A percentile compares a stretch with the other conserved stretches of the same genome.
phyloP scores from a whole-genome alignment of 1,140 invertebrate genomes.

The Ooceraea biroi region DNA sequence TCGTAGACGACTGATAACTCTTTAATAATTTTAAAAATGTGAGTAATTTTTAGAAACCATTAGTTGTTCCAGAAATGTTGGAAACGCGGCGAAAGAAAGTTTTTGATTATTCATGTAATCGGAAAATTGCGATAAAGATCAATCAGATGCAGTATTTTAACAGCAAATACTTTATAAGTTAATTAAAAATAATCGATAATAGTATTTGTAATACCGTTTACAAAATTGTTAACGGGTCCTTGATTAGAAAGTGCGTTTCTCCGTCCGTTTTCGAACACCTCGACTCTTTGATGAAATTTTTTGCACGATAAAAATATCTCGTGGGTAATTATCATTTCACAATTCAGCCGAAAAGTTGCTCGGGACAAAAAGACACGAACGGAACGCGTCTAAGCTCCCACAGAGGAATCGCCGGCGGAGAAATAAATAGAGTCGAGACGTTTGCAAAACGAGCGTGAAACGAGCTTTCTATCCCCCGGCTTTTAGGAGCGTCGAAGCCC shows the following conservation, averaged over 20 bases:
- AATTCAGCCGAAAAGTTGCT: constrained; percentile 25
- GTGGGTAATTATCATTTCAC: background rate
- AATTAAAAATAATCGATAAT: background rate
- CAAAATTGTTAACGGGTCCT: no score
- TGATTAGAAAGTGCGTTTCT: no score
- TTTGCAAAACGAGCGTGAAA: constrained; percentile 49
- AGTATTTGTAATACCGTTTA: background rate
- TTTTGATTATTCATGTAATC: background rate
- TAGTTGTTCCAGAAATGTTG: background rate
- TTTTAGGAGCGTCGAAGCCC: constrained; percentile 68
- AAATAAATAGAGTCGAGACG: constrained; percentile 62
- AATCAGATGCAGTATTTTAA: background rate
- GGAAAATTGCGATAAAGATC: background rate
- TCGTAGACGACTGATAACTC: background rate
- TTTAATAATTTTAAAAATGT: background rate
- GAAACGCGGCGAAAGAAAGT: no score
- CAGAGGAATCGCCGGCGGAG: constrained; percentile 31
- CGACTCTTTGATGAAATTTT: constrained; percentile 10
- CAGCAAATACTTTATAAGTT: background rate
- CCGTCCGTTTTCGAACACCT: no score
- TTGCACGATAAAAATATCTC: background rate
- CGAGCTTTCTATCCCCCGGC: constrained; percentile 53
- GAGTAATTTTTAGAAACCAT: background rate
- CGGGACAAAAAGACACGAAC: constrained; percentile 45
- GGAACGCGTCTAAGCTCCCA: constrained; percentile 32